Evolutionary conservation across 2,797 vertebrate species (phyloP).

Genomic region (Tapirus indicus): DNA sequence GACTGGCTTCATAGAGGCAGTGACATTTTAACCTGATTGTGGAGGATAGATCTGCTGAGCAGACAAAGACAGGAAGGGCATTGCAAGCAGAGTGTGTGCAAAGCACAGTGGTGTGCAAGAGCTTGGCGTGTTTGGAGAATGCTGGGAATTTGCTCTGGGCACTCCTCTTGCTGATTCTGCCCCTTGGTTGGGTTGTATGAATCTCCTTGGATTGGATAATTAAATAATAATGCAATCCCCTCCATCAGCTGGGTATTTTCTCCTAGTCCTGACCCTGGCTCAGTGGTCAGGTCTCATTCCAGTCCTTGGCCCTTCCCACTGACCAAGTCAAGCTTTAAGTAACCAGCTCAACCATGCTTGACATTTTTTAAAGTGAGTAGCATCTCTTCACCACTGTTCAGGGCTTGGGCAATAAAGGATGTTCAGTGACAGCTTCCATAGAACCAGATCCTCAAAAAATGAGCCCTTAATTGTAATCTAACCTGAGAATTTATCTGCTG

Average conservation of each 20-base stretch:
- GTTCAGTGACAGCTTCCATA: background rate
- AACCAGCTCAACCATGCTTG: background rate
- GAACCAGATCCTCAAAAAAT: background rate
- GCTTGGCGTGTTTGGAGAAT: background rate
- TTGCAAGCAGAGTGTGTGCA: background rate
- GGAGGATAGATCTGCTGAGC: background rate
- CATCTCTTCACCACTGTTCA: background rate
- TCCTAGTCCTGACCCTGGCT: background rate
- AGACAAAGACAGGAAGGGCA: background rate
- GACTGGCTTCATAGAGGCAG: background rate
- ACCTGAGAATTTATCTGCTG: background rate
- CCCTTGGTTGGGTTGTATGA: background rate
- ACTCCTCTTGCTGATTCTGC: background rate
- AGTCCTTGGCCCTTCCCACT: background rate
- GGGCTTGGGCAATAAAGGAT: background rate
- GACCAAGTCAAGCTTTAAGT: background rate
- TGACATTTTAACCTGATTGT: background rate
- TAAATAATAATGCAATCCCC: background rate
- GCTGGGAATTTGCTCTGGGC: background rate
- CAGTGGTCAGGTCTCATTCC: background rate
- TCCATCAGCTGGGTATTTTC: background rate
- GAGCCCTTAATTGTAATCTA: background rate
- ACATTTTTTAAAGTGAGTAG: background rate
- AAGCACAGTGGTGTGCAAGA: background rate
- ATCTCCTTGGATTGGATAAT: background rate